Base-by-base conservation (phyloP, 2,888 invertebrate genomes). In the Idaea straminata region DNA sequence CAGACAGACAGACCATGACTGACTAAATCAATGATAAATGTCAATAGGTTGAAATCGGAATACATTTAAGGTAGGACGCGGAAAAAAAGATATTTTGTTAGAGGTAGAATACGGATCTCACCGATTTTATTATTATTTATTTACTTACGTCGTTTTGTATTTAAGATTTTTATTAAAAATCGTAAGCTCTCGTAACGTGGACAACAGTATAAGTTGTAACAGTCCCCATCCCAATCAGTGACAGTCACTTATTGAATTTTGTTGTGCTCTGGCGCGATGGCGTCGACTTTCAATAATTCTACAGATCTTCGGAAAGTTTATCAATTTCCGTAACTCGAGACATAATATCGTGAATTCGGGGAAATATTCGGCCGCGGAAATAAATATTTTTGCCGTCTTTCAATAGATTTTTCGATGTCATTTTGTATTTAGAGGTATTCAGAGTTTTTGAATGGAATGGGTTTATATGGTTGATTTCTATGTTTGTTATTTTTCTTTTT, bases 211-310 rank as follows among this genome's bases (percentile, higher is more conserved):
- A 63, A 69, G 63, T 66, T 62, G 62, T 65, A 71, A 67, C 71
- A 70, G 72, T 72, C 68, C 72, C 77, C 73, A 78, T 79, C 83
- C 88, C 88, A 91, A 92, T 91, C 91, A 91, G 85, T 83, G 87
- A 86, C 87, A 88, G 87, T 89, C 90, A 88, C 89, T 91, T 91
- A 92, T 91, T 91, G 89, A 92, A 91, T 92, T 88, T 88, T 90
- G 91, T 91, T 91, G 90, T 91, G 89, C 83, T 84, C 88, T 25
- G 25, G 25, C 25, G 25, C 25, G 25, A 25, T 25, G 47, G 81
- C 83, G 79, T 81, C 83, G 86, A 90, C 83, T 89, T 89, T 86
- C 88, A 87, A 91, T 91, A 91, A 91, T 89, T 89, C 88, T 85
- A 77, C 74, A 80, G 84, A 84, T 86, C 80, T 72, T 82, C 83